These are phyloP conservation scores for Trinorchestia longiramus DNA, from an alignment of 1,140 invertebrate genomes.

Conservation along the genomic window DNA sequence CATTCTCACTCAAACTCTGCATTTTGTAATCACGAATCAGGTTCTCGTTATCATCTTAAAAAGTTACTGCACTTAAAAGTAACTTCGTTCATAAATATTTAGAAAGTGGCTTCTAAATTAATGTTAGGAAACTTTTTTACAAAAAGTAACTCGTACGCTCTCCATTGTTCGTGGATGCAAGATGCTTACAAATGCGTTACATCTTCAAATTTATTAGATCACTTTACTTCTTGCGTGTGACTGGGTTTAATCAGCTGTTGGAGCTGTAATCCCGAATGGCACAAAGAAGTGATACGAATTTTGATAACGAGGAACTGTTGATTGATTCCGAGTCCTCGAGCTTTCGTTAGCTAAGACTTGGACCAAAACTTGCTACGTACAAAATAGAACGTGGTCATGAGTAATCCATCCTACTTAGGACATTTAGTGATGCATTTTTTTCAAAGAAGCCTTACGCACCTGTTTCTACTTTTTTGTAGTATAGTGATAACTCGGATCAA, in stretches of 20 bases:
- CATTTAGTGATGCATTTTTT: background rate
- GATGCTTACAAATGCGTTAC: background rate
- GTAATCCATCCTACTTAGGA: background rate
- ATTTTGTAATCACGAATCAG: no score
- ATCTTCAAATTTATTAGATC: no score
- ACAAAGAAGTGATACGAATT: background rate
- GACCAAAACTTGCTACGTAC: background rate
- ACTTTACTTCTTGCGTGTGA: background rate
- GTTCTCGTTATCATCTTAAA: no score
- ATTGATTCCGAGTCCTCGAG: background rate
- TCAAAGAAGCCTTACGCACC: background rate
- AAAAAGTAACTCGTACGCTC: no score
- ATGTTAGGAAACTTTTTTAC: no score
- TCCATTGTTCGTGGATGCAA: background rate
- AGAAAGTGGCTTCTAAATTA: no score
- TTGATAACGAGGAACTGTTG: background rate
- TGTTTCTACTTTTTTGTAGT: background rate
- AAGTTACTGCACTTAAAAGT: no score
- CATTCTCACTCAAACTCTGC: no score
- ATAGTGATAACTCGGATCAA: background rate
- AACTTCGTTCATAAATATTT: no score
- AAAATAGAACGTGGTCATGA: background rate
- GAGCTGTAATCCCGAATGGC: background rate
- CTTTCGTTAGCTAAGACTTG: background rate
- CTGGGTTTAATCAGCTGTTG: background rate